These are phyloP conservation scores for Sesia apiformis DNA, from an alignment of 2,888 invertebrate species.

Conservation along the genomic window DNA sequence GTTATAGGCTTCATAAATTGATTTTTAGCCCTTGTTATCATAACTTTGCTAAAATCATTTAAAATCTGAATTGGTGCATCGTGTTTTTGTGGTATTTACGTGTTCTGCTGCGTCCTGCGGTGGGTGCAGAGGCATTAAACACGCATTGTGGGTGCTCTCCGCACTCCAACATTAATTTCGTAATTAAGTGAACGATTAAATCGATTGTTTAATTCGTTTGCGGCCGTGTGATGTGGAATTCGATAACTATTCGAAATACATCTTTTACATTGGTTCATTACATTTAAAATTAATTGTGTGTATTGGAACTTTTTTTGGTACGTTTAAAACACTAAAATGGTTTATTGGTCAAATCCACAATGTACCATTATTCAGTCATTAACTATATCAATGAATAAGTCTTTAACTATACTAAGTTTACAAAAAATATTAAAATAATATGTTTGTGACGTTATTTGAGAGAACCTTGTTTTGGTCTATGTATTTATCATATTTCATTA, in stretches of 20 bases:
- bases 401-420: not conserved
- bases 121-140: conserved; percentile 23
- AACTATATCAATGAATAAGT: not conserved
- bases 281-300: conserved; percentile 1
- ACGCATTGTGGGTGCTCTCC: conserved; percentile 13
- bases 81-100: not conserved
- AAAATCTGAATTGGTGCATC: not conserved
- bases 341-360: not conserved
- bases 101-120: not conserved
- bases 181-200: conserved; percentile 58
- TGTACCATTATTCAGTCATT: too few relatives aligned
- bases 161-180: conserved; percentile 49
- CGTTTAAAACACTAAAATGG: too few relatives aligned
- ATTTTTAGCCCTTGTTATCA: too few relatives aligned
- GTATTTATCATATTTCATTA: too few relatives aligned
- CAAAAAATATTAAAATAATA: too few relatives aligned
- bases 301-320: not conserved
- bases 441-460: too few relatives aligned
- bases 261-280: conserved; percentile 8
- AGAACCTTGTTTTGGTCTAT: too few relatives aligned
- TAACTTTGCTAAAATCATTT: not conserved
- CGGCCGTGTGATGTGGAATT: conserved; percentile 26
- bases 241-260: conserved; percentile 24
- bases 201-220: conserved; percentile 58
- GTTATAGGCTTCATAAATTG: too few relatives aligned